Percentiles rank a stretch among this genome's conserved stretches.
Conservation (phyloP, 2,888 invertebrate species). For the Phengaris arion region DNA sequence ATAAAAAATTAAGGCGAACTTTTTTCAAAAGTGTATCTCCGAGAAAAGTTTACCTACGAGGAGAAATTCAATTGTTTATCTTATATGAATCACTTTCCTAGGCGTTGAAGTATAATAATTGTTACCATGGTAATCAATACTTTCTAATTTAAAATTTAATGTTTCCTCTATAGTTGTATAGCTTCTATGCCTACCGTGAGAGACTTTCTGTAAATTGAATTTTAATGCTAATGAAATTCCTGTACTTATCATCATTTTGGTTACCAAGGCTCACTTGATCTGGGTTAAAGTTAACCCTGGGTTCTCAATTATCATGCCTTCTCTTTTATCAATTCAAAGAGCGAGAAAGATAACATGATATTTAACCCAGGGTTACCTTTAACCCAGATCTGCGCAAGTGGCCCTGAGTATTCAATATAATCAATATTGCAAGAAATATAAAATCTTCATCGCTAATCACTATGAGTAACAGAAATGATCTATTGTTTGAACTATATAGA, state of each 20-base stretch:
- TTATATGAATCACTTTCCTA: constrained; percentile 7
- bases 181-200: not conserved
- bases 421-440: not conserved
- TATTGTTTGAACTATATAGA: not conserved
- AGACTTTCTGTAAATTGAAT: not conserved
- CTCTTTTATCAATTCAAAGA: no score
- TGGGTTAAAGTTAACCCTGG: no score
- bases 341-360: no score
- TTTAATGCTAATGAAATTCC: constrained; percentile 1
- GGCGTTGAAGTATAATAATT: constrained; percentile 1
- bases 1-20: no score
- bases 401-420: not conserved
- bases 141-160: not conserved
- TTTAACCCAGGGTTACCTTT: no score
- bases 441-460: not conserved
- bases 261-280: not conserved
- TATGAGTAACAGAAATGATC: not conserved
- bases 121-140: not conserved
- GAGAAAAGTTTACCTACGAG: no score
- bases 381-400: no score
- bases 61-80: not conserved
- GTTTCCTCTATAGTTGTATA: not conserved
- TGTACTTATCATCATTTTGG: not conserved
- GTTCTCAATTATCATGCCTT: no score
- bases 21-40: no score